phyloP scores from a whole-genome alignment of 2,797 vertebrate species.

The Takifugu ocellatus region DNA sequence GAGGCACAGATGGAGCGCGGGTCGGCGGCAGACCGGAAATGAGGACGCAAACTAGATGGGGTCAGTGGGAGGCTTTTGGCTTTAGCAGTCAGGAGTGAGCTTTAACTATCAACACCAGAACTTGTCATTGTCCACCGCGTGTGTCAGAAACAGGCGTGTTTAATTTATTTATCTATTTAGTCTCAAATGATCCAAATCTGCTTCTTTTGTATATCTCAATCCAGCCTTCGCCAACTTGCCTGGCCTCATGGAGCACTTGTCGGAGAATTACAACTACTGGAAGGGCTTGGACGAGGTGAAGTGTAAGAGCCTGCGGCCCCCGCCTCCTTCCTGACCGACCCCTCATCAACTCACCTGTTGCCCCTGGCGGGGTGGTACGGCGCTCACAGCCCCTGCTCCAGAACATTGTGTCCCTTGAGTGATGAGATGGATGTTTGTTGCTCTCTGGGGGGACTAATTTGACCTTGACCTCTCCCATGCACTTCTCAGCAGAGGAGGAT shows the following conservation, averaged over 20 bases:
- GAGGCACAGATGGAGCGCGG: constrained; percentile 9
- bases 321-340: constrained; percentile 72
- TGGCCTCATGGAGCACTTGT: constrained; percentile 89
- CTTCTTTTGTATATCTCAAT: constrained; percentile 1
- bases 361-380: constrained; percentile 14
- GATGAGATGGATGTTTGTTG: constrained; percentile 15
- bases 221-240: constrained; percentile 92
- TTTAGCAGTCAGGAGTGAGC: neutral
- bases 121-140: no score
- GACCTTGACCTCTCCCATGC: constrained; percentile 31
- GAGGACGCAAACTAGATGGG: constrained; percentile 43
- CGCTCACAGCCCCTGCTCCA: constrained; percentile 3
- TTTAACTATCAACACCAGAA: no score
- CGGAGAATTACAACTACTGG: constrained; percentile 96
- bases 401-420: constrained; percentile 25
- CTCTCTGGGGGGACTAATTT: constrained; percentile 1
- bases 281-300: constrained; percentile 91
- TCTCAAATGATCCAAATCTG: neutral
- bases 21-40: constrained; percentile 32
- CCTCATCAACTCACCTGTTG: constrained; percentile 31
- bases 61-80: constrained; percentile 17
- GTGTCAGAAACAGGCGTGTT: no score
- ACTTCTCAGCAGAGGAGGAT: constrained; percentile 10
- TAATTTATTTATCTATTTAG: no score
- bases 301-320: constrained; percentile 87